Conservation (phyloP, 2,113 vertebrate species). For the Acanthochromis polyacanthus region DNA sequence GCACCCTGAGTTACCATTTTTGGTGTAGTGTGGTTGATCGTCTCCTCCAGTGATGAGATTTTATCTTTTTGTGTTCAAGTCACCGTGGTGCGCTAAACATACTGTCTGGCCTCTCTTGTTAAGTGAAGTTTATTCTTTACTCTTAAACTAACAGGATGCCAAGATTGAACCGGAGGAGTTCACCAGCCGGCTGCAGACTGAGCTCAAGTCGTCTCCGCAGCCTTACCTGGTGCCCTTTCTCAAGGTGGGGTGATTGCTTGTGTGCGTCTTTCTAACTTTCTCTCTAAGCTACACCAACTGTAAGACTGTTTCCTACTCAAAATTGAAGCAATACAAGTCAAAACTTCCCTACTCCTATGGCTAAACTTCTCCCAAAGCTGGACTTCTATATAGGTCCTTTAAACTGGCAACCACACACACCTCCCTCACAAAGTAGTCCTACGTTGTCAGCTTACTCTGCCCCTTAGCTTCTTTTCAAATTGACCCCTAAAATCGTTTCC, state of each 20-base stretch:
- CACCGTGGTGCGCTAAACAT: constrained; percentile 3
- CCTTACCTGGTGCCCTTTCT: constrained; percentile 93
- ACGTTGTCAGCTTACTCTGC: background rate
- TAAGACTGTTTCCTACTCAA: background rate
- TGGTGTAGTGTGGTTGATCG: constrained; percentile 9
- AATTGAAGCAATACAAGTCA: background rate
- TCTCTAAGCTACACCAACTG: background rate
- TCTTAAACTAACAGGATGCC: constrained; percentile 85
- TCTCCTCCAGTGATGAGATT: constrained; percentile 15
- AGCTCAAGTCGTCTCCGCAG: constrained; percentile 93
- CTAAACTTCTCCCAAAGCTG: background rate
- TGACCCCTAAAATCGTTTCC: constrained; percentile 39
- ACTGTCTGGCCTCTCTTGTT: constrained; percentile 12
- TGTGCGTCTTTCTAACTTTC: background rate
- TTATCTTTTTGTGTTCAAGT: constrained; percentile 34
- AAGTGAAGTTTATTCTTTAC: background rate
- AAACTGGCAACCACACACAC: background rate
- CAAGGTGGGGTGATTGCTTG: constrained; percentile 81
- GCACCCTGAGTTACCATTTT: constrained; percentile 26
- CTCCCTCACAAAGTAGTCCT: no score
- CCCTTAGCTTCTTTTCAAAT: background rate
- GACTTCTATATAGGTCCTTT: background rate
- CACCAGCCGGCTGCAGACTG: constrained; percentile 89
- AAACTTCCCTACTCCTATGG: background rate
- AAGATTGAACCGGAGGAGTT: constrained; percentile 93